Base-by-base conservation (phyloP, 2,888 invertebrate genomes). In the Scaptomyza flava region DNA sequence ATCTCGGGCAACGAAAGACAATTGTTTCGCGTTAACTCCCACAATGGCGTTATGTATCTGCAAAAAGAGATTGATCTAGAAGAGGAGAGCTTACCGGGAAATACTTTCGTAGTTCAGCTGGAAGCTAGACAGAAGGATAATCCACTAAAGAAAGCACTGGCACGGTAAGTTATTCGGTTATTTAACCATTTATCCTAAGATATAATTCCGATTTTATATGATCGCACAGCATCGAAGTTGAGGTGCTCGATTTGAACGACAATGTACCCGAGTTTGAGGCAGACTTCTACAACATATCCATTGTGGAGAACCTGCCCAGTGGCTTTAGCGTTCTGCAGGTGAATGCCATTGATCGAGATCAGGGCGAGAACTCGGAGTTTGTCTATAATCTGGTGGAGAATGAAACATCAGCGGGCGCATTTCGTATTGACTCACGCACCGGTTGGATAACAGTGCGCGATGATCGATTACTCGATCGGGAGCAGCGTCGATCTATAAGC, bases 261-360 rank as follows among this genome's bases (percentile, higher is more conserved):
- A 97, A 97, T 90, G 92, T 96, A 23, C 97, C 97, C 0, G 96
- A 96, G 81, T 98, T 98, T 78, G 97, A 97, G 89, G 96, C 96
- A 0, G 97, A 97, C 83, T 95, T 96, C 83, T 97, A 98, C 89
- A 97, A 97, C 82, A 97, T 98, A 73, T 97, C 97, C 77, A 97
- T 98, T 72, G 97, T 97, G 45, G 98, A 98, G 90, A 98, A 98
- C 90, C 93, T 97, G 31, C 97, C 97, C 0, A 96, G 96, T 79
- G 97, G 97, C 0, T 92, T 94, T 80, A 88, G 91, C 79, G 90
- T 92, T 0, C 79, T 92, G 0, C 92, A 92, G 72, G 92, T 97
- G 9, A 94, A 96, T 87, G 97, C 97, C 0, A 93, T 94, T 1
- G 97, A 97, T 88, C 94, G 94, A 53, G 97, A 97, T 89, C 96